Base-by-base conservation (phyloP, 2,888 invertebrate genomes). In the Ectobius pallidus region DNA sequence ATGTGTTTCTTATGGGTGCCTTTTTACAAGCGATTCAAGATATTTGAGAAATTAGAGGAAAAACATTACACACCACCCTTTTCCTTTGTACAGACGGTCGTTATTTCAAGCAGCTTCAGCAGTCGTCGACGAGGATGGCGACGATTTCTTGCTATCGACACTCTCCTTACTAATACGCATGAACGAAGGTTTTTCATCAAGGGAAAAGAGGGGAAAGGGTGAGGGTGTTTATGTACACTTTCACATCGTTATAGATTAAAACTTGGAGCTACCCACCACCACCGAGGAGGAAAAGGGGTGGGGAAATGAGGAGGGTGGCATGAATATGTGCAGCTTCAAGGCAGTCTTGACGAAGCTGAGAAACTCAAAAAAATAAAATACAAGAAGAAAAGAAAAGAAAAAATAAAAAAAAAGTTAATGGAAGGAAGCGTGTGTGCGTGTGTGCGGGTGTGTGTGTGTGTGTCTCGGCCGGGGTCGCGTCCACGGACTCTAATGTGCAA, bases 401-500 rank as follows among this genome's bases (percentile, higher is more conserved):
- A 62, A 62, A 44, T 49, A 22, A 62, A 49, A 49, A 69, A 39
- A 69, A 62, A 68, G 32, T 68, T 72, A 68, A 69, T 46, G 72
- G 69, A 62, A 69, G 63, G 49, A 30, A 69, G 32, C 44, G 55
- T 27, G 52, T 61, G 69, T 58, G 62, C 30, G 52, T 68, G 70
- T 34, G 70, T 52, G 61, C 49, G 70, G 42, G 75, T 49, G 75
- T 71, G 74, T n/a, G 68, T 44, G 70, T 63, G 70, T 58, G 44
- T 52, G 3, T 2, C 46, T 18, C 25, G 65, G 34, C 42, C 63
- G 63, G 63, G 46, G 65, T 65, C 65, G 65, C 65, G 27, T 22
- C 46, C 65, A 44, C 25, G 22, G 20, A 71, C 62, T 71, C 72
- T 71, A 75, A 73, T 73, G 75, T 73, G 75, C 75, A 75, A 74